Evolutionary conservation across 2,888 invertebrate genomes (phyloP).

Genomic region (Drosophila fungiperda): DNA sequence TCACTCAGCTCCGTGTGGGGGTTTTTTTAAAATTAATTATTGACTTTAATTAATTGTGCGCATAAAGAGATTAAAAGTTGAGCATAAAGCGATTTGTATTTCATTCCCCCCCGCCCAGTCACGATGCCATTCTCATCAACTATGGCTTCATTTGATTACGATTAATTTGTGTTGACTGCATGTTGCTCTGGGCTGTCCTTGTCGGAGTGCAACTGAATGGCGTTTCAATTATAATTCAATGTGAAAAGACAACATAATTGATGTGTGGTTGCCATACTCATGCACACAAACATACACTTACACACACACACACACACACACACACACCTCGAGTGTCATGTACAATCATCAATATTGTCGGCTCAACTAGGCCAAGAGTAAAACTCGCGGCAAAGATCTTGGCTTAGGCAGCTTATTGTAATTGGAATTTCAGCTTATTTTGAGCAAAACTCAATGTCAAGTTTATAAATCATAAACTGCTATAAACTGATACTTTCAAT

Average conservation of each 20-base stretch:
- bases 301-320: conserved; percentile 9
- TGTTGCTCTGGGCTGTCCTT: conserved; percentile 9
- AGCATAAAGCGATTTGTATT: conserved; percentile 12
- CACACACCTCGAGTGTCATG: conserved; percentile 29
- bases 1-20: conserved; percentile 6
- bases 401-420: conserved; percentile 26
- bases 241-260: conserved; percentile 68
- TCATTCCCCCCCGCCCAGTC: conserved; percentile 1
- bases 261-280: conserved; percentile 51
- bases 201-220: conserved; percentile 49
- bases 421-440: conserved; percentile 12
- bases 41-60: conserved; percentile 32
- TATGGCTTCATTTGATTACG: conserved; percentile 57
- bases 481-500: too few relatives aligned
- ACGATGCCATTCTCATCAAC: neutral
- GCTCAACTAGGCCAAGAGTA: neutral
- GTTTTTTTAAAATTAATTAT: conserved; percentile 28
- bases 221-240: conserved; percentile 68
- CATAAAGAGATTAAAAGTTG: conserved; percentile 41
- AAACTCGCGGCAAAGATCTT: conserved; percentile 2
- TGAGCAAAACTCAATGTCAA: neutral
- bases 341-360: conserved; percentile 17
- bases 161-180: conserved; percentile 53
- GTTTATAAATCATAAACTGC: neutral
- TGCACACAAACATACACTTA: conserved; percentile 27